Evolutionary conservation across 1,140 invertebrate species (phyloP).

Genomic region (Drosophila oshimai): DNA sequence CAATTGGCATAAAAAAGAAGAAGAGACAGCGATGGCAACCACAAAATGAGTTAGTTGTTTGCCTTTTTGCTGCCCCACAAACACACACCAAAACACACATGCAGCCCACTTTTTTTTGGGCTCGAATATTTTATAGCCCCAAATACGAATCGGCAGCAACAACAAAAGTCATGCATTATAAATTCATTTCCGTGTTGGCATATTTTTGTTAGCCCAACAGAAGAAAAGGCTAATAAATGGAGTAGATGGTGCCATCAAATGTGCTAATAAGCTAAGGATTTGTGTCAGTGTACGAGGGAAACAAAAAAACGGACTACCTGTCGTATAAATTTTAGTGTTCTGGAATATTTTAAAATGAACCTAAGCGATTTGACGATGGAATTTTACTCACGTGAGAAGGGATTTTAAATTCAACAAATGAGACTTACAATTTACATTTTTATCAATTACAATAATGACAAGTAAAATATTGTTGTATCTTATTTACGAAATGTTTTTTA

Average conservation of each 20-base stretch:
- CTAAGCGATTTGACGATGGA: background rate
- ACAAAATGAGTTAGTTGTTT: conserved; percentile 79
- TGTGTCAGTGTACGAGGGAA: conserved; percentile 28
- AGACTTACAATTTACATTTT: no score
- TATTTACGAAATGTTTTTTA: no score
- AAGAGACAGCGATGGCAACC: conserved; percentile 55
- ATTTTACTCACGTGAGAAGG: background rate
- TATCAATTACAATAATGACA: no score
- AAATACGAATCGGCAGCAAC: conserved; percentile 22
- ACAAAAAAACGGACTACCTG: background rate
- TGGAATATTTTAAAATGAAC: background rate
- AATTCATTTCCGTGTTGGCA: conserved; percentile 71
- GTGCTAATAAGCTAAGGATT: conserved; percentile 69
- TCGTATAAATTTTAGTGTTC: background rate
- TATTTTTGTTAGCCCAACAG: conserved; percentile 47
- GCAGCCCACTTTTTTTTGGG: conserved; percentile 19
- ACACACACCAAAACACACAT: conserved; percentile 4
- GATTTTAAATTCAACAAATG: background rate
- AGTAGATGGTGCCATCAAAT: conserved; percentile 61
- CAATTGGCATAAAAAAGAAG: conserved; percentile 67
- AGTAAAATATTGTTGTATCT: no score
- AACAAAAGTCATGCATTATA: conserved; percentile 67
- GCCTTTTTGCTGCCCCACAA: conserved; percentile 41
- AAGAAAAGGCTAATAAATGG: conserved; percentile 36
- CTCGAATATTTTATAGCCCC: conserved; percentile 30